phyloP scores from a whole-genome alignment of 2,888 invertebrate genomes.

The Eustalomyia histrio region DNA sequence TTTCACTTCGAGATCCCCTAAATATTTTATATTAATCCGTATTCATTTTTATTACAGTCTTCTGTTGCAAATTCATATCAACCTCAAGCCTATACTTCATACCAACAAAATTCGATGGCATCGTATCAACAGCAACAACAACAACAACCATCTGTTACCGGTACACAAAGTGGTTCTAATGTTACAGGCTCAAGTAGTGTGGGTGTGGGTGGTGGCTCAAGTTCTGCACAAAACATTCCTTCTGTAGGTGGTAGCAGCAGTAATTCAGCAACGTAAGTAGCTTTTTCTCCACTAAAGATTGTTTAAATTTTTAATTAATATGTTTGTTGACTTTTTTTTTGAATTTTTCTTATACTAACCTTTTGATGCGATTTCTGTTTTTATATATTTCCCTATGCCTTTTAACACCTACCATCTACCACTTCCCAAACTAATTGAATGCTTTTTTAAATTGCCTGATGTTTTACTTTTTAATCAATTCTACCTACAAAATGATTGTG shows the following conservation, averaged over 20 bases:
- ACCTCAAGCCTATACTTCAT: slow-evolving; percentile 77
- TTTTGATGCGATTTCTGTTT: slow-evolving; percentile 38
- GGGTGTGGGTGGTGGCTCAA: slow-evolving; percentile 70
- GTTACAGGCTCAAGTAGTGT: slow-evolving; percentile 69
- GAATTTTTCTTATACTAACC: slow-evolving; percentile 34
- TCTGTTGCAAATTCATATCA: slow-evolving; percentile 78
- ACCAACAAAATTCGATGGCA: slow-evolving; percentile 78
- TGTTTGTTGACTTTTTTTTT: slow-evolving; percentile 19
- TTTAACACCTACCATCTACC: slow-evolving; percentile 15
- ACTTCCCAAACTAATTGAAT: slow-evolving; percentile 45
- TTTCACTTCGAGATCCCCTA: no score
- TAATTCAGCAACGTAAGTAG: slow-evolving; percentile 76
- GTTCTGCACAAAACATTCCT: slow-evolving; percentile 79
- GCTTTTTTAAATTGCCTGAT: slow-evolving; percentile 54
- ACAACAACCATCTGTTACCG: slow-evolving; percentile 69
- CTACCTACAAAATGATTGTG: not conserved
- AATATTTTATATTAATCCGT: no score
- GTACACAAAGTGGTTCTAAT: slow-evolving; percentile 72
- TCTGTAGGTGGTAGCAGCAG: slow-evolving; percentile 77
- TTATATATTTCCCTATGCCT: slow-evolving; percentile 32
- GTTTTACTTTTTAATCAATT: slow-evolving; percentile 38
- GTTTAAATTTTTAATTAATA: not conserved
- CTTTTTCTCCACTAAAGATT: not conserved
- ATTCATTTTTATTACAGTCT: slow-evolving; percentile 65
- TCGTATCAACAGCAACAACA: slow-evolving; percentile 78